Base-by-base conservation (phyloP, 1,140 invertebrate species). In the Lysiphlebus fabarum region DNA sequence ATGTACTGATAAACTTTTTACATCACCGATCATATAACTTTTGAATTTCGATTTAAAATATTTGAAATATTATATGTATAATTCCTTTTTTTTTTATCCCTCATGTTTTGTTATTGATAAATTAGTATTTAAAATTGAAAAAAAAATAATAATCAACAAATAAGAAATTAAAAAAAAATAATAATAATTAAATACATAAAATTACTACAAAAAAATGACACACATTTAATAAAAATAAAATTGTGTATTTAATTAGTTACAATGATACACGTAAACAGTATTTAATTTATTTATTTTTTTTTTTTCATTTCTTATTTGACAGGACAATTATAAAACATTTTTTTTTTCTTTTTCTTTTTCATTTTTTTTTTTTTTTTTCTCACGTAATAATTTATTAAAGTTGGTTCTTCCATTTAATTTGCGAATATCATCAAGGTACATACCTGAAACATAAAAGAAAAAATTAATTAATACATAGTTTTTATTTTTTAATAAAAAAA, bases 371-470 rank as follows among this genome's bases (percentile, higher is more conserved):
- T 54, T 17, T 36, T 45, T 14, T 1, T 44, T 53, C 57, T 59
- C 57, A 53, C 49, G 41, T 59, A 51, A 53, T 5, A 1, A 17
- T 17, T 17, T 17, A 17, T 17, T 1, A 1, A 3, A 3, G 17
- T 17, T 17, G 17, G 17, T 17, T 17, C 1, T 17, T 17, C 17
- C 17, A 17, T 17, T 17, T 17, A 17, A 17, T 17, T 57, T 36
- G 42, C 8, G 44, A 7, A 41, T 40, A 11, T 8, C 36, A 48
- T 11, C 11, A 49, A 40, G 36, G 36, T 59, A 59, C 57, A 38
- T 59, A 59, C 57, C 57, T 59, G 49, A 11, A 59, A 59, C 57
- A 59, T 33, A 59, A 14, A 59, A 43, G 38, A 53, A 59, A 53
- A 4, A 42, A 40, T 36, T 36, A n/a, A 37, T 53, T 12, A 26